Base-by-base conservation (phyloP, 2,113 vertebrate species). In the Sorex fumeus region DNA sequence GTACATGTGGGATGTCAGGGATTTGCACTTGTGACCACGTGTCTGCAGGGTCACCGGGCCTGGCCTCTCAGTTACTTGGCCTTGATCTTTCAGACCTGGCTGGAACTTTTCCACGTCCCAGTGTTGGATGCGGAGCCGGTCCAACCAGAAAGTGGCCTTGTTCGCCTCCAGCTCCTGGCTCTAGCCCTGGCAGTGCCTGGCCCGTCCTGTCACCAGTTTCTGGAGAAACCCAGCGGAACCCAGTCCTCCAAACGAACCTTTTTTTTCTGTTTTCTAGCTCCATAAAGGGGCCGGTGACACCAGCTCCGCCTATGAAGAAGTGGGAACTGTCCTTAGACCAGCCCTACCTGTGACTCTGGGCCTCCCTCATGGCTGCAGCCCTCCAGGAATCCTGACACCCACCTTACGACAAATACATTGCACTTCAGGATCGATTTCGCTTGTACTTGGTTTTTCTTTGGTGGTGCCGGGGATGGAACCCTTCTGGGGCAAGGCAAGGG, bases 251-350 rank as follows among this genome's bases (percentile, higher is more conserved):
- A 60, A 32, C 34, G 71, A 6, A 91, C 72, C 3, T 71, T 9
- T 85, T 4, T 91, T 76, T 53, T 40, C 40, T 19, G 67, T 34
- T 60, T 75, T 36, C 1, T 84, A 99, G 99, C 78, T 96, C 98
- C 67, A 97, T 94, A 50, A 99, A 98, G 96, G 96, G 47, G n/a
- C 97, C 98, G 0, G 98, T 99, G 94, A 98, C 97, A 0, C 99
- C 99, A 0, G 99, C 98, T 12, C 43, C 96, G 25, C 74, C 84
- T 0, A 88, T 97, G 6, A 97, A 93, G 94, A 98, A 96, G 25
- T 98, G 98, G 87, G 91, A 98, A 7, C 97, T 99, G 40, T 99
- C 99, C 12, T 98, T 95, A 67, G 99, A 99, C n/a, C 97, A 99
- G 96, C 99, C 99, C 0, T 99, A 98, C 77, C 97, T 99, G 95